phyloP scores from a whole-genome alignment of 1,140 invertebrate species.

The Drosophila tani region DNA sequence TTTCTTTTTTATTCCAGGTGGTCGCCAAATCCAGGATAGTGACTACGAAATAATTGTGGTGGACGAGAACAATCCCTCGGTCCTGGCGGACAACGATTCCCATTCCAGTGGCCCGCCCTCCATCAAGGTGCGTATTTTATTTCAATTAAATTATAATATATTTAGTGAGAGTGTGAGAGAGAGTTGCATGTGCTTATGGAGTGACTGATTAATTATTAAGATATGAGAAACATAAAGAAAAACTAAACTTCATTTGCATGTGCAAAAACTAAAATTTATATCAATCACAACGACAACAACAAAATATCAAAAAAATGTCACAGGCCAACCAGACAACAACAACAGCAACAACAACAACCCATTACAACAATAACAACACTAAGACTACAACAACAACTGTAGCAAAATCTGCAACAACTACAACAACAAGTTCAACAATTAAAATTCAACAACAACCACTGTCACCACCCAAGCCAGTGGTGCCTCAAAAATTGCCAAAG shows the following conservation, averaged over 20 bases:
- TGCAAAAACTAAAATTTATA: slow-evolving; percentile 45
- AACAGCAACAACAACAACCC: slow-evolving; percentile 61
- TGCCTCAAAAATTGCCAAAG: slow-evolving; percentile 83
- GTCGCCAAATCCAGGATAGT: slow-evolving; percentile 88
- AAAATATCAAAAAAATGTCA: slow-evolving; percentile 54
- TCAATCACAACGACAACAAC: slow-evolving; percentile 46
- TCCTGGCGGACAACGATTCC: slow-evolving; percentile 91
- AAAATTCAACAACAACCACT: slow-evolving; percentile 85
- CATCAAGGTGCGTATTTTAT: slow-evolving; percentile 89
- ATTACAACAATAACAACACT: slow-evolving; percentile 66
- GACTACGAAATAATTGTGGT: slow-evolving; percentile 96
- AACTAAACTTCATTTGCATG: slow-evolving; percentile 72
- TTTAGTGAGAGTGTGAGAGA: neutral
- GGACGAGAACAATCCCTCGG: slow-evolving; percentile 94
- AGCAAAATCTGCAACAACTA: slow-evolving; percentile 51
- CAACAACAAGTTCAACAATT: slow-evolving; percentile 65
- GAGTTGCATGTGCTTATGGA: slow-evolving; percentile 22
- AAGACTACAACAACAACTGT: slow-evolving; percentile 56
- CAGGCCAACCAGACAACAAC: slow-evolving; percentile 59
- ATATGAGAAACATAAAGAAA: slow-evolving; percentile 9
- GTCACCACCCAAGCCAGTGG: slow-evolving; percentile 84
- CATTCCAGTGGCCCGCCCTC: slow-evolving; percentile 90
- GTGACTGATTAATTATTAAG: slow-evolving; percentile 12
- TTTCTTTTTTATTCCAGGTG: slow-evolving; percentile 73
- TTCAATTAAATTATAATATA: neutral